A percentile compares a stretch with the other conserved stretches of the same genome.
Evolutionary conservation across 2,797 vertebrate species (phyloP).

Genomic region (Vultur gryphus): DNA sequence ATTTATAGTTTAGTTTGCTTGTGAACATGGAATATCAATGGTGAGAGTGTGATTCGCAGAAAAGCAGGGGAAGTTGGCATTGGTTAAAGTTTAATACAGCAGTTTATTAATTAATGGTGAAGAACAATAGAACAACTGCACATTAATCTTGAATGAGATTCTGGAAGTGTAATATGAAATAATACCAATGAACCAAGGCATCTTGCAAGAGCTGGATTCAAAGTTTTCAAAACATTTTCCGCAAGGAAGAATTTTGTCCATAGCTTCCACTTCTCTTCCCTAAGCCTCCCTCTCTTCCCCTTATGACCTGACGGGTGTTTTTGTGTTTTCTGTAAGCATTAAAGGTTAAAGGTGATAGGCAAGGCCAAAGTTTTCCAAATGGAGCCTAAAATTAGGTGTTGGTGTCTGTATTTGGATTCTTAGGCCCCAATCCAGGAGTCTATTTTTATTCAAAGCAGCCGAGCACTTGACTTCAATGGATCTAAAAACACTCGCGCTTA

Average conservation of each 20-base stretch:
- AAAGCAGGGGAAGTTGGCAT: not conserved
- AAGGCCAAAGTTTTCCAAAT: slow-evolving; percentile 36
- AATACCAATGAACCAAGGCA: not conserved
- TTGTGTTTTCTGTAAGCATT: not conserved
- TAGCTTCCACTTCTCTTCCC: not conserved
- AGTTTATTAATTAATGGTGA: slow-evolving; percentile 64
- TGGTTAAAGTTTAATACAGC: slow-evolving; percentile 43
- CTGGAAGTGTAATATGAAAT: not conserved
- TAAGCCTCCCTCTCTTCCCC: not conserved
- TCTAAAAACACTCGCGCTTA: slow-evolving; percentile 50
- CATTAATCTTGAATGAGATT: slow-evolving; percentile 16
- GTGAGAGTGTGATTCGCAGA: not conserved
- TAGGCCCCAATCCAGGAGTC: slow-evolving; percentile 41
- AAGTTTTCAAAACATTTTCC: not conserved
- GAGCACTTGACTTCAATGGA: slow-evolving; percentile 56
- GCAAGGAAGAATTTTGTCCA: not conserved
- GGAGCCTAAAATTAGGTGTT: slow-evolving; percentile 49
- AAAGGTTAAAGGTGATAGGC: slow-evolving; percentile 46
- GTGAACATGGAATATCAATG: slow-evolving; percentile 67
- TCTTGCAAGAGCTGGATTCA: not conserved
- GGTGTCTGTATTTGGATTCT: slow-evolving; percentile 46
- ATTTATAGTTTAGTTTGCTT: slow-evolving; percentile 71
- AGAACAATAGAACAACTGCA: slow-evolving; percentile 23
- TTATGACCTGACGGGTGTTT: not conserved
- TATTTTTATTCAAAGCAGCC: slow-evolving; percentile 61